Evolutionary conservation across 2,888 invertebrate species (phyloP), one percentile per base, ranked within the genome.

Genomic region (Tuta absoluta): DNA sequence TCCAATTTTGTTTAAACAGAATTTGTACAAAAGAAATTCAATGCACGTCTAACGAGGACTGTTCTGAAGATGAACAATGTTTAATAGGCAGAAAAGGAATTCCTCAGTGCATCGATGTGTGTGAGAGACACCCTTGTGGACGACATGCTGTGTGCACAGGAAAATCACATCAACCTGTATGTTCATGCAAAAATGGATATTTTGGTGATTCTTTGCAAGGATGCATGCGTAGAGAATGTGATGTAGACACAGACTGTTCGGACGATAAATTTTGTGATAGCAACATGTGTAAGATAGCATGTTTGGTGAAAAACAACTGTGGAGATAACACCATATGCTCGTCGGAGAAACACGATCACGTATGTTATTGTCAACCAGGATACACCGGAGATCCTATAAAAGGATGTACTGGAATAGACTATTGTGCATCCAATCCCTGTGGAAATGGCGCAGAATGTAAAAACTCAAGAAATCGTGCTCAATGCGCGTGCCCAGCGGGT

Each of bases 281-380:
- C 67, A 94, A 95, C 78, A 95, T 95, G 90, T 98, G 98, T 80
- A 96, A 96, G 89, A 96, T 96, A 67, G 96, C 96, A 17, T 98
- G 98, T 79, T 91, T 97, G 21, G 94, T 95, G 3, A 92, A 94
- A n/a, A 96, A 97, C 82, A 95, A 95, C 17, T 98, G 98, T 76
- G 97, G 97, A 0, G 94, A 94, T 63, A 97, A 97, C 83, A 95
- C 97, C 0, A 90, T 97, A 49, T 98, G 98, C 79, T 95, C 96
- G 0, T 95, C 97, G 1, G 96, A 97, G 82, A 94, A 94, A 75
- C 97, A 98, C 77, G 93, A 93, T 68, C 95, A 95, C 81, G 93
- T 92, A 53, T 91, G 89, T 78, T 95, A 96, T 74, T 98, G 98
- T 80, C 97, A 97, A 85, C 97, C 97, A 12, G 97, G 97, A 0